Base-by-base conservation (phyloP, 1,140 invertebrate genomes). In the Hormaphis cornu region DNA sequence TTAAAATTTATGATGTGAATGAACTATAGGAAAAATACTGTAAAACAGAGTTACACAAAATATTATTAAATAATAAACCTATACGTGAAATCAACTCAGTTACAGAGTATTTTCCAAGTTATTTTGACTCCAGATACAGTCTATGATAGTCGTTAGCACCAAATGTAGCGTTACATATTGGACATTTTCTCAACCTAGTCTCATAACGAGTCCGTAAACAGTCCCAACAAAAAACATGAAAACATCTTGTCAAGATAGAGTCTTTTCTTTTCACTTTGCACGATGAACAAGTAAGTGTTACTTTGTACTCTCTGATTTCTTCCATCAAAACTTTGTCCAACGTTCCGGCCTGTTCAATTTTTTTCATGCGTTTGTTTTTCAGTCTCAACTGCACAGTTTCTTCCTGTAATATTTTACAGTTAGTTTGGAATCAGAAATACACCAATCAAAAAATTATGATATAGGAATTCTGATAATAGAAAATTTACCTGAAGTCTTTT, bases 201-300 rank as follows among this genome's bases (percentile, higher is more conserved):
- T 89, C 87, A 76, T 98, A 98, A n/a, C 97, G 86, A 18, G 94
- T 98, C 74, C 95, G 91, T 53, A 99, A 81, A 81, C 97, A 99
- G 77, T 98, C 95, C 82, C 95, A 96, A 80, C 97, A 99, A 80
- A 99, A 99, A 26, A 99, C 96, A 79, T 99, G 97, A 84, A 98
- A 99, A 82, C 97, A 99, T 81, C 99, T 99, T 30, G 93, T 97
- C 3, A 99, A 82, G n/a, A 99, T 95, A 0, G 96, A 95, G 81
- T 99, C 96, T 80, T 99, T 99, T 63, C 93, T 85, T 78, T 98
- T 98, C 33, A 97, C 95, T 84, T 99, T 99, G 81, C 97, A 99
- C 0, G 95, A 98, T 4, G 96, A 95, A 82, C 97, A 99, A 0
- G 95, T 98, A 28, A 99, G 81, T 0, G 93, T 95, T 78, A 99